Evolutionary conservation across 2,888 invertebrate genomes (phyloP).

Genomic region (Spilosoma lubricipeda): DNA sequence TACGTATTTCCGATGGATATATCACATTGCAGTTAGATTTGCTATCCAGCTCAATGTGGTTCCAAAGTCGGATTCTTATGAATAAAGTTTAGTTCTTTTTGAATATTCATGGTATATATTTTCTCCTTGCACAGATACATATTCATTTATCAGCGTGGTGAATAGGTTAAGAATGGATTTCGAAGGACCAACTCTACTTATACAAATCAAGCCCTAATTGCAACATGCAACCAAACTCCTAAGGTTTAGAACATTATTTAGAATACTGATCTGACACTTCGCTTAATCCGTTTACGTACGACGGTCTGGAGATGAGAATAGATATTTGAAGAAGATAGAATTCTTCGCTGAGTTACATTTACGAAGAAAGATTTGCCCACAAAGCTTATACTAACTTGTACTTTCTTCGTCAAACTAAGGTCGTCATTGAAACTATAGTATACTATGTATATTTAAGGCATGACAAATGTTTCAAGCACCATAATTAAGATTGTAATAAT

Average conservation of each 20-base stretch:
- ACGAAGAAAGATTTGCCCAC: not conserved
- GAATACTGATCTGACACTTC: constrained; percentile 59
- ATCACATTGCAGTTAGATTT: not conserved
- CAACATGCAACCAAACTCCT: constrained; percentile 67
- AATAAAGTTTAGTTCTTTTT: not conserved
- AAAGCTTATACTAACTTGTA: constrained; percentile 13
- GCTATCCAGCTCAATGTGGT: not conserved
- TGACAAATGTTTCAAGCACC: constrained; percentile 7
- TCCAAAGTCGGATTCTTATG: not conserved
- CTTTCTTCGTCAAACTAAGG: constrained; percentile 9
- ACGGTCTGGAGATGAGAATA: constrained; percentile 47
- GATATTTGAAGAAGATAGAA: not conserved
- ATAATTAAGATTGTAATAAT: constrained; percentile 4
- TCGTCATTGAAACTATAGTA: not conserved
- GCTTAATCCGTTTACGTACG: constrained; percentile 58
- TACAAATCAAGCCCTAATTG: constrained; percentile 68
- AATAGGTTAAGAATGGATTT: constrained; percentile 72
- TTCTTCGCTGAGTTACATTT: not conserved
- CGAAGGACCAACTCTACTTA: constrained; percentile 64
- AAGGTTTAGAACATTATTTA: constrained; percentile 51
- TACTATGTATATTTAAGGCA: not conserved
- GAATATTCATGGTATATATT: not conserved
- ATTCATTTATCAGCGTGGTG: constrained; percentile 51
- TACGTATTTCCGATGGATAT: not conserved
- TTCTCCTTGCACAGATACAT: constrained; percentile 13